Evolutionary conservation across 2,797 vertebrate genomes (phyloP).

Genomic region (Phalloptychus januarius): DNA sequence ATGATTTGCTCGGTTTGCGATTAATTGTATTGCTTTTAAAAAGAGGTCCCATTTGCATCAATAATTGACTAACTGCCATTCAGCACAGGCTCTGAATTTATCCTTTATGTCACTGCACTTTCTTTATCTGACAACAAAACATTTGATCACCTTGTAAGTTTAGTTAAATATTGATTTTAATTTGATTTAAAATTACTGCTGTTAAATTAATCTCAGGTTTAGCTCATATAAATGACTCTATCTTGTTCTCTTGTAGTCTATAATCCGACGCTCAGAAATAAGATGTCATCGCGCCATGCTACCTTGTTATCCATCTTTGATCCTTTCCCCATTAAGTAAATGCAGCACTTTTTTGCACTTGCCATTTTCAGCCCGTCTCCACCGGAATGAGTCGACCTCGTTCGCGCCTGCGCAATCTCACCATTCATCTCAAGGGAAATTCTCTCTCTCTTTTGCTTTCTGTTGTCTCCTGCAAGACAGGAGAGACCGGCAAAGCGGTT

Average conservation of each 20-base stretch:
- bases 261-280: not conserved
- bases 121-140: not conserved
- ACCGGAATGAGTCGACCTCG: conserved; percentile 57
- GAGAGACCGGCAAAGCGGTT: conserved; percentile 68
- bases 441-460: conserved; percentile 15
- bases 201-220: not conserved
- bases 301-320: not conserved
- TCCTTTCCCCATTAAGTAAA: not conserved
- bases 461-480: conserved; percentile 51
- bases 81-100: not conserved
- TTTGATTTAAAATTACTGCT: not conserved
- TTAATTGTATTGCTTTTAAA: not conserved
- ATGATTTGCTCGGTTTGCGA: not conserved
- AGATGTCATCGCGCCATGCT: not conserved
- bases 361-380: conserved; percentile 34
- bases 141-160: not conserved
- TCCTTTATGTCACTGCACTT: not conserved
- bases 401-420: conserved; percentile 70
- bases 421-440: conserved; percentile 51
- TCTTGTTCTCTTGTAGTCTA: not conserved
- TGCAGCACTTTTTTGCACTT: conserved; percentile 10
- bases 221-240: not conserved
- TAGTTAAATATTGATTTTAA: not conserved
- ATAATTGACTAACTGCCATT: not conserved
- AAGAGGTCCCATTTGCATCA: not conserved